Evolutionary conservation across 2,797 vertebrate genomes (phyloP).

Genomic region (Decapterus maruadsi): DNA sequence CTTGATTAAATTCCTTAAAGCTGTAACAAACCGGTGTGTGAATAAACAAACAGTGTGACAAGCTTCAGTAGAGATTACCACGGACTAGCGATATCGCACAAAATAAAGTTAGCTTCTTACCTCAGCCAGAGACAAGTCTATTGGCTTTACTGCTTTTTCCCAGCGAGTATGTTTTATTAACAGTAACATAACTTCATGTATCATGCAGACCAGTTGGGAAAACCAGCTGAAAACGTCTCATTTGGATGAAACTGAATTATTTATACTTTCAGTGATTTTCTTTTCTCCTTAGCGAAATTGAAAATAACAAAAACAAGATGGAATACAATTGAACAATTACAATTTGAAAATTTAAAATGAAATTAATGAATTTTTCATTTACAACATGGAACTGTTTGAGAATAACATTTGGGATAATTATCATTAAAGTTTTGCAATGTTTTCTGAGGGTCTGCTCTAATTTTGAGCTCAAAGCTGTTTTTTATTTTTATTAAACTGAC

Average conservation of each 20-base stretch:
- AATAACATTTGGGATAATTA: too few relatives aligned
- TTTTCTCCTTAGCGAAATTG: too few relatives aligned
- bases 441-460: too few relatives aligned
- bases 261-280: neutral
- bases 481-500: too few relatives aligned
- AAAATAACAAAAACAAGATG: neutral
- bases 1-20: constrained; percentile 5
- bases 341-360: too few relatives aligned
- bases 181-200: neutral
- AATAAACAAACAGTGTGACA: constrained; percentile 13
- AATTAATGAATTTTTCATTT: too few relatives aligned
- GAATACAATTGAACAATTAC: neutral
- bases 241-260: neutral
- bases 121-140: neutral
- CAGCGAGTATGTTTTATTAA: neutral
- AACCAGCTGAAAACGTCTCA: neutral
- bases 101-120: neutral
- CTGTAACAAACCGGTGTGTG: neutral
- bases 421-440: too few relatives aligned
- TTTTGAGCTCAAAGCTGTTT: too few relatives aligned
- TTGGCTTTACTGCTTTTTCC: neutral
- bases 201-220: neutral
- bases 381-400: too few relatives aligned
- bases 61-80: neutral
- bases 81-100: neutral